Evolutionary conservation across 2,888 invertebrate genomes (phyloP).

Genomic region (Magallana nippona): DNA sequence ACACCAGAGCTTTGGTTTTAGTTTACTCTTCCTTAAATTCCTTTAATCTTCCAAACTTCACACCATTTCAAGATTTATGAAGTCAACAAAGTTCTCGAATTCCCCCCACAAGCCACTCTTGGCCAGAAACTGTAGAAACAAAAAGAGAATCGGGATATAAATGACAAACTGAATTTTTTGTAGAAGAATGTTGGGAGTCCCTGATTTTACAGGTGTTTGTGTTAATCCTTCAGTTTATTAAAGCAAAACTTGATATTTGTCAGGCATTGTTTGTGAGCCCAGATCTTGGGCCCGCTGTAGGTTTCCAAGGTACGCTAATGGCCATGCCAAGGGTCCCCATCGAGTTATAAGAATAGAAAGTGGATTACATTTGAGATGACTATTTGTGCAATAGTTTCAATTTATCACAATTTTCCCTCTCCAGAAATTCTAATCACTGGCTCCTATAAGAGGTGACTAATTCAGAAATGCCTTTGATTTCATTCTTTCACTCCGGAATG

Average conservation of each 20-base stretch:
- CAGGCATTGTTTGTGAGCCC: constrained; percentile 13
- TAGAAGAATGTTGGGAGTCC: not conserved
- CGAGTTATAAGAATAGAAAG: constrained; percentile 13
- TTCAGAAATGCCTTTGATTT: constrained; percentile 20
- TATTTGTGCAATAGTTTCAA: constrained; percentile 27
- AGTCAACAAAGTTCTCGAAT: constrained; percentile 22
- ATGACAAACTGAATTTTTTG: constrained; percentile 5
- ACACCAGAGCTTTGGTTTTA: constrained; percentile 19
- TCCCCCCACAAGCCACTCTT: not conserved
- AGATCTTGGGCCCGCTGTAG: not conserved
- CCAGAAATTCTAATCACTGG: constrained; percentile 13
- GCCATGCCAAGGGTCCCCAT: not conserved
- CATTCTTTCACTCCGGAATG: not conserved
- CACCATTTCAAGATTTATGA: constrained; percentile 29
- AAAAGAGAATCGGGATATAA: not conserved
- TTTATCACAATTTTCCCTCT: constrained; percentile 30
- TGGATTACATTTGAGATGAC: constrained; percentile 19
- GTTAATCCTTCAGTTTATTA: constrained; percentile 23
- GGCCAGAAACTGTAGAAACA: not conserved
- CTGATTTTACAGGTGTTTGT: constrained; percentile 5
- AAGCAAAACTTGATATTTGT: constrained; percentile 23
- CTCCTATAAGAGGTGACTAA: constrained; percentile 15
- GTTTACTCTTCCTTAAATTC: not conserved
- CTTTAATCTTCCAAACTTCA: constrained; percentile 33
- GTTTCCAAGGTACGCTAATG: constrained; percentile 2